Percentiles rank a stretch among this genome's conserved stretches.
These are phyloP conservation scores for Bhutanitis thaidina DNA, from an alignment of 2,888 invertebrate genomes.

Conservation along the genomic window DNA sequence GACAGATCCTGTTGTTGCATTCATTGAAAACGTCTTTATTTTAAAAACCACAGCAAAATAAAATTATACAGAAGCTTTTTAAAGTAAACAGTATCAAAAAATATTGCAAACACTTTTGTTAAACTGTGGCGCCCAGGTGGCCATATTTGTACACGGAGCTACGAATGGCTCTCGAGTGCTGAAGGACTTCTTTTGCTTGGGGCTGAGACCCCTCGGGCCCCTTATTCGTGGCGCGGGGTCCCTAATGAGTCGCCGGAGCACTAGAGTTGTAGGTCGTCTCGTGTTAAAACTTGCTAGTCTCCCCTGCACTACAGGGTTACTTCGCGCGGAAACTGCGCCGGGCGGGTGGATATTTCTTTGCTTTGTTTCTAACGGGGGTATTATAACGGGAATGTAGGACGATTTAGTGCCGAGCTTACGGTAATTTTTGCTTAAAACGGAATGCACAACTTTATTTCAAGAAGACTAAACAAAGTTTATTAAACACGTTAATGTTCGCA, in stretches of 20 bases:
- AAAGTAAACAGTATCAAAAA: slow-evolving; percentile 22
- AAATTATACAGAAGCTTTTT: not conserved
- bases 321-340: slow-evolving; percentile 55
- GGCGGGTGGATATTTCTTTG: slow-evolving; percentile 59
- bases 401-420: slow-evolving; percentile 34
- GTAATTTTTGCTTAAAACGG: slow-evolving; percentile 16
- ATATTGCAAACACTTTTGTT: slow-evolving; percentile 22
- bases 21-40: slow-evolving; percentile 21
- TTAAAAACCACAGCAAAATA: slow-evolving; percentile 33
- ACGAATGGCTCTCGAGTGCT: slow-evolving; percentile 61
- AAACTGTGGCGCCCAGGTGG: slow-evolving; percentile 34
- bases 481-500: no score
- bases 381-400: slow-evolving; percentile 38
- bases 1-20: slow-evolving; percentile 35
- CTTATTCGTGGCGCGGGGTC: slow-evolving; percentile 49
- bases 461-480: slow-evolving; percentile 27
- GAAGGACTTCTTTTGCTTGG: slow-evolving; percentile 64
- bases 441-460: not conserved
- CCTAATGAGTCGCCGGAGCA: slow-evolving; percentile 78
- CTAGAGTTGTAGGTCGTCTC: slow-evolving; percentile 75
- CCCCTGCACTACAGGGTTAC: slow-evolving; percentile 61
- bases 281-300: slow-evolving; percentile 63
- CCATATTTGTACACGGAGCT: slow-evolving; percentile 51
- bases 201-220: slow-evolving; percentile 64
- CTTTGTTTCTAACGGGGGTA: slow-evolving; percentile 34